A percentile compares a stretch with the other conserved stretches of the same genome.
Conservation (phyloP, 1,140 invertebrate species). For the Zaprionus capensis region DNA sequence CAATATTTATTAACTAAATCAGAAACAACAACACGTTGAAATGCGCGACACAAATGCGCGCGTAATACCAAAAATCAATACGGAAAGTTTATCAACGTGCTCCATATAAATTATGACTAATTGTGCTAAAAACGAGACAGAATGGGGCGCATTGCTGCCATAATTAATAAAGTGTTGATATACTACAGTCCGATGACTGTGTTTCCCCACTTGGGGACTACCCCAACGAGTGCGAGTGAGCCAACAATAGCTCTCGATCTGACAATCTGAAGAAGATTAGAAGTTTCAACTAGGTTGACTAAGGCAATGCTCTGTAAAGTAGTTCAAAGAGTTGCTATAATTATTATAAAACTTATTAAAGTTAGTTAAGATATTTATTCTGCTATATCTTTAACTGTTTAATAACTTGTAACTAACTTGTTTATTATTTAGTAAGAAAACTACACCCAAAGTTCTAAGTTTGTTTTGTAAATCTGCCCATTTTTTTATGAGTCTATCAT, state of each 20-base stretch:
- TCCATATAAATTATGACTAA: conserved; percentile 79
- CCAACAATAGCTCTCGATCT: conserved; percentile 21
- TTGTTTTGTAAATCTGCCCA: neutral
- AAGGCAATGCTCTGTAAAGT: too few species aligned
- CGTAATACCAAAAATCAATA: conserved; percentile 77
- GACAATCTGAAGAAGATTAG: conserved; percentile 25
- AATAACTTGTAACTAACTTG: too few species aligned
- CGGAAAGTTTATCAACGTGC: conserved; percentile 66
- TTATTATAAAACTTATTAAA: neutral
- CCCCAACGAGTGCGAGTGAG: conserved; percentile 13
- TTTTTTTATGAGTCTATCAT: neutral
- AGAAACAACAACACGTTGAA: conserved; percentile 51
- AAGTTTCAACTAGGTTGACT: neutral
- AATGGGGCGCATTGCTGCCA: conserved; percentile 45
- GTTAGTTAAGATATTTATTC: too few species aligned
- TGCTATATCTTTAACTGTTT: neutral
- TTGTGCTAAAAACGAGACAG: conserved; percentile 76
- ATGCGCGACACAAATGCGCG: conserved; percentile 64
- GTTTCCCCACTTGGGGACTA: conserved; percentile 8
- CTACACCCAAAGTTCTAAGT: neutral
- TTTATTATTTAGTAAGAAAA: neutral
- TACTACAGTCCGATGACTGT: conserved; percentile 11
- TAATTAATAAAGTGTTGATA: conserved; percentile 69
- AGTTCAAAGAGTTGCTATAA: neutral
- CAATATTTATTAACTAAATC: conserved; percentile 75